These are phyloP conservation scores for Lemur catta DNA, from an alignment of 2,797 vertebrate genomes.

Conservation along the genomic window DNA sequence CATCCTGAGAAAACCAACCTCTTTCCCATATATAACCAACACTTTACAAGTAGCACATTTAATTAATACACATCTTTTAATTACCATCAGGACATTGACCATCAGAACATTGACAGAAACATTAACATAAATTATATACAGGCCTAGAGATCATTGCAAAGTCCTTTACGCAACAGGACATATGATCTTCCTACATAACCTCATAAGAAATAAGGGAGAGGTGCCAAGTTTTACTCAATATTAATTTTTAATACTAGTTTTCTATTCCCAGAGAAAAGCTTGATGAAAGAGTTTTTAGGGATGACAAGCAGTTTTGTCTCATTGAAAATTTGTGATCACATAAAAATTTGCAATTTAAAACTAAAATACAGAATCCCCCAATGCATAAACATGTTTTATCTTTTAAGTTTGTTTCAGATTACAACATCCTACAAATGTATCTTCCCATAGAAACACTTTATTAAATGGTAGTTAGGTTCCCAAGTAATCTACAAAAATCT, in stretches of 20 bases:
- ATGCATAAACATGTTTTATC: background rate
- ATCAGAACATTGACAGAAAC: background rate
- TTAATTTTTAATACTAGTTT: conserved; percentile 24
- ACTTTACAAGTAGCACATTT: background rate
- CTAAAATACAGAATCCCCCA: background rate
- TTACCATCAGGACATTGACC: background rate
- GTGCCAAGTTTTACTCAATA: background rate
- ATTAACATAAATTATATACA: conserved; percentile 23
- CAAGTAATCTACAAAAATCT: background rate
- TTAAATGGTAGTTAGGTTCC: background rate
- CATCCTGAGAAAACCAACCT: background rate
- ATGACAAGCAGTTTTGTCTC: background rate
- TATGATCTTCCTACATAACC: background rate
- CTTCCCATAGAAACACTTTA: background rate
- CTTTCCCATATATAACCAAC: background rate
- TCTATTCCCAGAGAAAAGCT: conserved; percentile 8
- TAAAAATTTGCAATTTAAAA: conserved; percentile 34
- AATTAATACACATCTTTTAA: conserved; percentile 19
- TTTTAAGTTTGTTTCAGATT: background rate
- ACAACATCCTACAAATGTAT: background rate
- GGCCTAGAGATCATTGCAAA: background rate
- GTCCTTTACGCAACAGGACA: background rate
- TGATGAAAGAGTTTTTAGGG: background rate
- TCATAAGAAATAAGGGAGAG: background rate
- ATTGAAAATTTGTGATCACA: background rate